Evolutionary conservation across 2,888 invertebrate genomes (phyloP).

Genomic region (Gastrophysa polygoni): DNA sequence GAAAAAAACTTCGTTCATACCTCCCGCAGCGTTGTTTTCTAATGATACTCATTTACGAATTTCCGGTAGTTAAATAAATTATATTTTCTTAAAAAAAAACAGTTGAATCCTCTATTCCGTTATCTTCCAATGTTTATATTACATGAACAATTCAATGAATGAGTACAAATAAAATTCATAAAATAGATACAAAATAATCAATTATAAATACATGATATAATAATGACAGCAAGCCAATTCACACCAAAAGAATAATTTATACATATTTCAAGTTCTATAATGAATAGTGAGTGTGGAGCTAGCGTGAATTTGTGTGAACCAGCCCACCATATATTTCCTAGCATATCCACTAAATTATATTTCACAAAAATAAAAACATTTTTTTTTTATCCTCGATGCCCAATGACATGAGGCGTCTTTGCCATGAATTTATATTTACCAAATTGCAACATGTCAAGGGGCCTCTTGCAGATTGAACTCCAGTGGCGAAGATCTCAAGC

Average conservation of each 20-base stretch:
- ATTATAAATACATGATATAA: conserved; percentile 26
- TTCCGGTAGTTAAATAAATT: too few species aligned
- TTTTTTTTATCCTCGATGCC: not conserved
- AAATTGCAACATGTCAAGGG: too few species aligned
- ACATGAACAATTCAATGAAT: conserved; percentile 41
- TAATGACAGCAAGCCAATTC: conserved; percentile 23
- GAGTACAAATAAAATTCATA: conserved; percentile 44
- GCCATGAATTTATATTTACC: too few species aligned
- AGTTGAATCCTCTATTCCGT: not conserved
- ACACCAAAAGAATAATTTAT: conserved; percentile 14
- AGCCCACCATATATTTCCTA: not conserved
- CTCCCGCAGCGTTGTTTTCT: too few species aligned
- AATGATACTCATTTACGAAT: too few species aligned
- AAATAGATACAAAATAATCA: conserved; percentile 39
- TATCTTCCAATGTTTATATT: conserved; percentile 24
- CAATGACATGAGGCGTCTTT: not conserved
- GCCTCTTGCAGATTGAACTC: too few species aligned
- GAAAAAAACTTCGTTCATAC: too few species aligned
- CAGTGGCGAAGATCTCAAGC: too few species aligned
- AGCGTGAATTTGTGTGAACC: too few species aligned
- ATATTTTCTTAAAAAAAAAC: too few species aligned
- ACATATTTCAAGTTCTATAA: too few species aligned
- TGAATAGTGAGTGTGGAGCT: too few species aligned
- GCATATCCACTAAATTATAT: not conserved
- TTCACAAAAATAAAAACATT: not conserved